Percentiles rank a stretch among this genome's conserved stretches.
These are phyloP conservation scores for Andrena cerasifolii DNA, from an alignment of 1,140 invertebrate species.

Conservation along the genomic window DNA sequence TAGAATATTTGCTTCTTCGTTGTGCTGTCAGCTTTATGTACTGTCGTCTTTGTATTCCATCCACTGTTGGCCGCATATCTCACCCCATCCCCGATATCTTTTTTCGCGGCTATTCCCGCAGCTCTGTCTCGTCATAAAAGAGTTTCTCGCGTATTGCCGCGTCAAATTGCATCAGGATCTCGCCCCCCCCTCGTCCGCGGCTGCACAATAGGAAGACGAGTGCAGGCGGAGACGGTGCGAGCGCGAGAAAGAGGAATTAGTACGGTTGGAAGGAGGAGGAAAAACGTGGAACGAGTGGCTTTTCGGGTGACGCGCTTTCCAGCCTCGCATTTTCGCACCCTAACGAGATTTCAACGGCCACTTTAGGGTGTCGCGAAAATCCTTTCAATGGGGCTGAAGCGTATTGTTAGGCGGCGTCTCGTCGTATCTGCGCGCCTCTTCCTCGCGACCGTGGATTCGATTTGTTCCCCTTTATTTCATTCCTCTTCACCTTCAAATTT, in stretches of 20 bases:
- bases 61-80: neutral
- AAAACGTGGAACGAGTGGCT: slow-evolving; percentile 19
- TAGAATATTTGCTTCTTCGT: neutral
- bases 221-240: too few species aligned
- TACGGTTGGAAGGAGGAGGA: neutral
- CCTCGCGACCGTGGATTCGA: slow-evolving; percentile 10
- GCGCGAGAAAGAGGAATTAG: neutral
- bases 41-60: neutral
- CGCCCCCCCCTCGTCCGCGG: neutral
- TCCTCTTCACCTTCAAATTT: neutral
- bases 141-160: neutral
- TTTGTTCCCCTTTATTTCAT: slow-evolving; percentile 18
- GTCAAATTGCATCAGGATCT: slow-evolving; percentile 14
- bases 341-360: slow-evolving; percentile 49
- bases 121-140: slow-evolving; percentile 4
- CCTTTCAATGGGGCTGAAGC: slow-evolving; percentile 2
- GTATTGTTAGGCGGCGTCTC: slow-evolving; percentile 25
- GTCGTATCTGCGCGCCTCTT: neutral
- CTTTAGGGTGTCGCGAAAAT: slow-evolving; percentile 36
- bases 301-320: slow-evolving; percentile 28
- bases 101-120: neutral
- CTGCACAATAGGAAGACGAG: neutral
- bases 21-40: neutral
- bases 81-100: neutral
- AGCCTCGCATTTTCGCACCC: slow-evolving; percentile 29